phyloP scores from a whole-genome alignment of 2,888 invertebrate genomes.

The Drosophila mayaguana region DNA sequence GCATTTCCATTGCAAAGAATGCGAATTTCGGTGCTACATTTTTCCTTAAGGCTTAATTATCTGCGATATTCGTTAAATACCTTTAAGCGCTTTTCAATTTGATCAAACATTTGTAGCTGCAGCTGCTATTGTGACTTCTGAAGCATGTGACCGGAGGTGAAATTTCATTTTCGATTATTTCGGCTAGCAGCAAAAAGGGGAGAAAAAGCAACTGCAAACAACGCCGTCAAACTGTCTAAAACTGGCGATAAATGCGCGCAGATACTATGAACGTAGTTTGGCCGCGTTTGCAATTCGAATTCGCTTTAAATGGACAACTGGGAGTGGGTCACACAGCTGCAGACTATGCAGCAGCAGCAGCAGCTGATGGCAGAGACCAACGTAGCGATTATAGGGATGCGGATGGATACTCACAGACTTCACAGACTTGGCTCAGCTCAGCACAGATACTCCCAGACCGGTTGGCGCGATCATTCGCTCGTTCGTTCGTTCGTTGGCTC shows the following conservation, averaged over 20 bases:
- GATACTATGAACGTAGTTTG: constrained; percentile 62
- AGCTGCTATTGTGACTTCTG: constrained; percentile 59
- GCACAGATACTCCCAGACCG: constrained; percentile 51
- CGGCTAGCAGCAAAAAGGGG: constrained; percentile 20
- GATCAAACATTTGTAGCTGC: constrained; percentile 20
- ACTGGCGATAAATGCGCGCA: constrained; percentile 72
- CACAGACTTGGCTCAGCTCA: constrained; percentile 17
- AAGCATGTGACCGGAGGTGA: constrained; percentile 79
- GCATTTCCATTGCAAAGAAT: neutral
- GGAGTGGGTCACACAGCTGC: constrained; percentile 81
- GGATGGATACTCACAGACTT: constrained; percentile 45
- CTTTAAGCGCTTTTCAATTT: constrained; percentile 43
- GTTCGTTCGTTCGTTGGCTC: constrained; percentile 4
- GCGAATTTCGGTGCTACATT: constrained; percentile 10
- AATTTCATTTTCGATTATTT: constrained; percentile 70
- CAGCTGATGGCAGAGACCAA: constrained; percentile 42
- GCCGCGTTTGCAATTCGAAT: constrained; percentile 51
- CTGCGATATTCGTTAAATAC: constrained; percentile 26
- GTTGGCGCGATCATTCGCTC: constrained; percentile 38
- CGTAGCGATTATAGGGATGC: constrained; percentile 74
- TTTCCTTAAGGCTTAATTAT: constrained; percentile 32
- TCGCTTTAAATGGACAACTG: constrained; percentile 75
- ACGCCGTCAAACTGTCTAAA: constrained; percentile 54
- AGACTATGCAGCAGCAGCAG: constrained; percentile 38
- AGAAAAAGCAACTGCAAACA: constrained; percentile 3